Percentiles rank a stretch among this genome's conserved stretches.
phyloP scores from a whole-genome alignment of 2,797 vertebrate genomes.

The Anisognathus igniventris region DNA sequence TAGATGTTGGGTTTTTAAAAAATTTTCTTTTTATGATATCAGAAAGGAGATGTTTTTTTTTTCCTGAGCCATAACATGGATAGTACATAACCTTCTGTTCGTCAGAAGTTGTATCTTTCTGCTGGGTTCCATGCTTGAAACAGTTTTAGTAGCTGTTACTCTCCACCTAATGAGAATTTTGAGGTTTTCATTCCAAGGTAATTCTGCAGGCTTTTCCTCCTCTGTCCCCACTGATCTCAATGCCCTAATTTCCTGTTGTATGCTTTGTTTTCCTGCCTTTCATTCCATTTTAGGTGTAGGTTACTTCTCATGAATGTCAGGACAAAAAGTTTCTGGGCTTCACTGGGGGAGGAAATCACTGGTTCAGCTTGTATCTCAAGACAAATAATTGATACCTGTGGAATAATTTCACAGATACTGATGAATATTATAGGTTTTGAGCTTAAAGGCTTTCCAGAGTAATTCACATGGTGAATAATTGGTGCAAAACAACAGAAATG shows the following conservation, averaged over 20 bases:
- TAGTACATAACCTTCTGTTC: neutral
- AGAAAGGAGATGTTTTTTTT: neutral
- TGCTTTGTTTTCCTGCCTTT: neutral
- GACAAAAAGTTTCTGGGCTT: neutral
- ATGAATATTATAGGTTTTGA: neutral
- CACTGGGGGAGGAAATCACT: neutral
- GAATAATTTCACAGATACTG: neutral
- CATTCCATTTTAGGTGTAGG: neutral
- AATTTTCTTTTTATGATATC: neutral
- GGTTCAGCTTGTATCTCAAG: neutral
- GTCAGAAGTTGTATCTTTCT: neutral
- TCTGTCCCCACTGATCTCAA: neutral
- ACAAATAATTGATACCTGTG: neutral
- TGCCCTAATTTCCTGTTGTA: neutral
- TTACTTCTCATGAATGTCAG: neutral
- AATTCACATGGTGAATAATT: neutral
- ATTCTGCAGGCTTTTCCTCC: neutral
- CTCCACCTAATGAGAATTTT: neutral
- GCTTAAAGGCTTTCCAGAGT: neutral
- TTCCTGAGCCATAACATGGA: neutral
- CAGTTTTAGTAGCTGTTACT: neutral
- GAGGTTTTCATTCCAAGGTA: neutral
- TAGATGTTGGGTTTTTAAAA: rapidly evolving
- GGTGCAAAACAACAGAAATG: neutral
- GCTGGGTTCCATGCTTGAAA: neutral